Conservation (phyloP, 2,113 vertebrate species). For the Salvator merianae region DNA sequence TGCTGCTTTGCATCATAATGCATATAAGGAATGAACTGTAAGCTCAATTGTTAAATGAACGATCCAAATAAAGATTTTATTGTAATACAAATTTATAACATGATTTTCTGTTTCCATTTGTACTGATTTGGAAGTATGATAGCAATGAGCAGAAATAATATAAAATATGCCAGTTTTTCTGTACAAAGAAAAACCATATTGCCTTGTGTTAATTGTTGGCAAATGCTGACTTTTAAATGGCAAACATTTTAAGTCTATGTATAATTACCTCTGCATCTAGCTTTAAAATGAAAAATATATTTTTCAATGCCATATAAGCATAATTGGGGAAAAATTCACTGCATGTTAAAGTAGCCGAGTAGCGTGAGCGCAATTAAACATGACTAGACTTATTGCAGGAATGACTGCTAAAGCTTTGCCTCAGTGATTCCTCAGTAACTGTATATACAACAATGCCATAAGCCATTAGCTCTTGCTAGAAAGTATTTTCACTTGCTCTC, state of each 20-base stretch:
- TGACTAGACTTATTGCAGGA: not conserved
- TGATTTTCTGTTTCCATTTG: not conserved
- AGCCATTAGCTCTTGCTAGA: not conserved
- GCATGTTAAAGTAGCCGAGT: not conserved
- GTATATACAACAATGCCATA: conserved; percentile 22
- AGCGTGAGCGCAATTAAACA: not conserved
- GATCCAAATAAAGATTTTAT: not conserved
- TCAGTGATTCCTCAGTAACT: not conserved
- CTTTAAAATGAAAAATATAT: not conserved
- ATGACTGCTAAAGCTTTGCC: not conserved
- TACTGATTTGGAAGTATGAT: not conserved
- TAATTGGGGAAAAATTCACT: not conserved
- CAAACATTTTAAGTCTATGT: not conserved
- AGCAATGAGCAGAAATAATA: not conserved
- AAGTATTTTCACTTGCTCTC: not conserved
- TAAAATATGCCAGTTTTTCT: conserved; percentile 14
- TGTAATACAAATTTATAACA: not conserved
- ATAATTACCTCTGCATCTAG: conserved; percentile 11
- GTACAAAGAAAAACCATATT: not conserved
- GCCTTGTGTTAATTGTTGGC: conserved; percentile 4
- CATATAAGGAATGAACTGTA: not conserved
- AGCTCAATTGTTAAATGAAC: not conserved
- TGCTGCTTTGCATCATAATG: not conserved
- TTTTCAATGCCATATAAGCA: conserved; percentile 1
- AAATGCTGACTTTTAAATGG: not conserved